A percentile compares a stretch with the other conserved stretches of the same genome.
These are phyloP conservation scores for Leucopsar rothschildi DNA, from an alignment of 2,113 vertebrate species.

Conservation along the genomic window DNA sequence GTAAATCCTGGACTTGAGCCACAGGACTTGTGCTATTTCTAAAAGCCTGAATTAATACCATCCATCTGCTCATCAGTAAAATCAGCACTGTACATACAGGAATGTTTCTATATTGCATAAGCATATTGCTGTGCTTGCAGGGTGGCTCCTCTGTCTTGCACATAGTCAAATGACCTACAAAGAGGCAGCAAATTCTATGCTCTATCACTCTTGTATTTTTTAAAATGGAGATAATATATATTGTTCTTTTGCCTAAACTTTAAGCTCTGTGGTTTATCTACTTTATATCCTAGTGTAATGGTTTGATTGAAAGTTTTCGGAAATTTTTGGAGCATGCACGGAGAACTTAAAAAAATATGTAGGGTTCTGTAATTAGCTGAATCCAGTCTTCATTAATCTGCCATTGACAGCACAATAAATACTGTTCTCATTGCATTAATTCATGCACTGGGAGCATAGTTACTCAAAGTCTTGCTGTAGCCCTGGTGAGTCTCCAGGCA, in stretches of 20 bases:
- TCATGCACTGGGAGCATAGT: neutral
- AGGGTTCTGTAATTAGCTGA: neutral
- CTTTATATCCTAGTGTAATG: neutral
- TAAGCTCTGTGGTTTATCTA: neutral
- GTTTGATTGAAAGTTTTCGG: neutral
- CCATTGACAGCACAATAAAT: neutral
- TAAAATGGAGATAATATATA: neutral
- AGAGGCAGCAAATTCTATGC: neutral
- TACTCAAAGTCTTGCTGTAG: neutral
- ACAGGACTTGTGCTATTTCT: neutral
- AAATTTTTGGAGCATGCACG: slow-evolving; percentile 17
- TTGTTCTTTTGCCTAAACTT: neutral
- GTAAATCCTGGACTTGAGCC: neutral
- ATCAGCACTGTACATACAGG: neutral
- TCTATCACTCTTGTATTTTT: neutral
- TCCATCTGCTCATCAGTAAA: neutral
- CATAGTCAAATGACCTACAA: neutral
- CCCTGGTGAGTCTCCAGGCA: neutral
- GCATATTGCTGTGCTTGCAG: slow-evolving; percentile 12
- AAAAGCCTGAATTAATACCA: neutral
- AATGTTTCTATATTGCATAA: slow-evolving; percentile 33
- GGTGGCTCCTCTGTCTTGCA: neutral
- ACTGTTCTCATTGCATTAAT: neutral
- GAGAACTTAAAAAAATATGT: neutral
- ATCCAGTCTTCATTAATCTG: neutral